Base-by-base conservation (phyloP, 2,888 invertebrate genomes). In the Erebia epiphron region DNA sequence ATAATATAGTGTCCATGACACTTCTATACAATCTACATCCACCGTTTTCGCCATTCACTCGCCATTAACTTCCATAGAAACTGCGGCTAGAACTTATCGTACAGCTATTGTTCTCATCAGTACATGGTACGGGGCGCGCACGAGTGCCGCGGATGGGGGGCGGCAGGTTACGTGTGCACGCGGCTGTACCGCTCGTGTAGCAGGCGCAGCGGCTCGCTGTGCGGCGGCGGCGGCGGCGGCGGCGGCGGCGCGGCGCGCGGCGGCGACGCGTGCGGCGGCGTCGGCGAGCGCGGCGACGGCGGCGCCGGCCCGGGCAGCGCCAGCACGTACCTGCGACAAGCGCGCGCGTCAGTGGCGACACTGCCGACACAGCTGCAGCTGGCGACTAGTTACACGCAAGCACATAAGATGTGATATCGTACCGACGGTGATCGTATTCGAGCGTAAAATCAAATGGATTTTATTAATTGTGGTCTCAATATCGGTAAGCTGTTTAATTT, bases 281-380 rank as follows among this genome's bases (percentile, higher is more conserved):
- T 85, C 0, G 96, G 95, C 9, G 26, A 26, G 26, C 26, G 35
- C 35, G 35, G 54, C 57, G 57, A 4, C 16, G 60, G 26, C 91
- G 76, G 49, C 61, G 94, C 85, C 0, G 96, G 95, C 9, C 80
- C 79, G 50, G 92, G 92, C 35, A 92, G 81, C 7, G 91, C 87
- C 73, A 92, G 80, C 64, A 91, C 91, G 79, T 92, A 92, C 83
- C 92, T 92, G 83, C 26, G 35, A 52, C 61, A 52, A 18, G 11
- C 9, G 4, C 18, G 0, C 46, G 18, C 21, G 14, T 35, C 35
- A 35, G 7, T 35, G 35, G 0, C 26, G 3, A 26, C 16, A 1
- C 46, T n/a, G 58, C 8, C 46, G 1, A 41, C 58, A 49, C 21
- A 35, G 7, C 26, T 3, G 4, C 35, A 35, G 35, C 35, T 7